These are phyloP conservation scores for Yponomeuta cagnagella DNA, from an alignment of 2,888 invertebrate genomes.

Conservation along the genomic window DNA sequence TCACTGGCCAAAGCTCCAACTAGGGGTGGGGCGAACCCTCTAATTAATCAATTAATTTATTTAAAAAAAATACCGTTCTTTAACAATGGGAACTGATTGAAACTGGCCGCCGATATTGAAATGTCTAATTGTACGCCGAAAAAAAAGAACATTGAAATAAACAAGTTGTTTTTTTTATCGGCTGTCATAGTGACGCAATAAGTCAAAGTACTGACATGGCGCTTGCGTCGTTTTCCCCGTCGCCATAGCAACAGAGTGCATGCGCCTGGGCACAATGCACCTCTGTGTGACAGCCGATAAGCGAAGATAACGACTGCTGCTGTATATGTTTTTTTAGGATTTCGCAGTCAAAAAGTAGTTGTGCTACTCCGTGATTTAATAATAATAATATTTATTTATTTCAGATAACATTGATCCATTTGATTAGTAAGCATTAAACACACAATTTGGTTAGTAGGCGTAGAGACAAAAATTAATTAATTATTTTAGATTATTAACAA, in stretches of 20 bases:
- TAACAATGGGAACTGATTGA: slow-evolving; percentile 55
- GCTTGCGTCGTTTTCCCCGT: not conserved
- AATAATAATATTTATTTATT: too few species aligned
- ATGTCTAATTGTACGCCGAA: not conserved
- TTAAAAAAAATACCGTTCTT: slow-evolving; percentile 39
- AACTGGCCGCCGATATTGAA: not conserved
- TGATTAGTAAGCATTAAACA: too few species aligned
- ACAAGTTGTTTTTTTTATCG: slow-evolving; percentile 2
- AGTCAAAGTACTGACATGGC: not conserved
- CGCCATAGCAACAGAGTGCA: slow-evolving; percentile 9
- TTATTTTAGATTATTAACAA: too few species aligned
- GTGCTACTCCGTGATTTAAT: not conserved
- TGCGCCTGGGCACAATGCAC: slow-evolving; percentile 6
- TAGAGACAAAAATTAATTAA: too few species aligned
- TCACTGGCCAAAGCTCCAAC: slow-evolving; percentile 29
- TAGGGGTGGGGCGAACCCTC: slow-evolving; percentile 42
- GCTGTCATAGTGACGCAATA: slow-evolving; percentile 8
- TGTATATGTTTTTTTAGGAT: not conserved
- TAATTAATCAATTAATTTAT: slow-evolving; percentile 56
- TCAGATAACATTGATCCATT: too few species aligned
- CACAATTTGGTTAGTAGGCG: too few species aligned
- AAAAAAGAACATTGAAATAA: not conserved
- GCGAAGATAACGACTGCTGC: slow-evolving; percentile 8
- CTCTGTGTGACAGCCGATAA: slow-evolving; percentile 1
- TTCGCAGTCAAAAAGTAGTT: not conserved